Percentiles rank a stretch among this genome's conserved stretches.
Conservation (phyloP, 1,140 invertebrate genomes). For the Drosophila rufa region DNA sequence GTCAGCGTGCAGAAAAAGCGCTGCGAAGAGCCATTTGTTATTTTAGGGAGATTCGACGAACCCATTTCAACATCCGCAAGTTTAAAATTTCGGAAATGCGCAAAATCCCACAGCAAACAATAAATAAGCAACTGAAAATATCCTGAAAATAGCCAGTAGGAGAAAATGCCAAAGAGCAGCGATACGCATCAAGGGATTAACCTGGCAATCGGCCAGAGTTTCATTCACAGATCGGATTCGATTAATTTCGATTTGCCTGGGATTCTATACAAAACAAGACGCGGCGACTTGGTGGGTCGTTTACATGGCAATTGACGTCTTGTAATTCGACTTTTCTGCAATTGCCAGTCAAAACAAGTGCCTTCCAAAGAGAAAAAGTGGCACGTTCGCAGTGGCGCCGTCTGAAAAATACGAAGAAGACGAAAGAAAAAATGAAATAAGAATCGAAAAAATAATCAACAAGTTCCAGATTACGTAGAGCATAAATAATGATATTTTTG, state of each 20-base stretch:
- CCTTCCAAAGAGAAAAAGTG: not conserved
- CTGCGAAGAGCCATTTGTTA: conserved; percentile 24
- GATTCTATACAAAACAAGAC: not conserved
- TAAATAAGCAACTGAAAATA: not conserved
- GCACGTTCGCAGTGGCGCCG: conserved; percentile 19
- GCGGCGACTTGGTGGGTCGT: not conserved
- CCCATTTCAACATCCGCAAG: conserved; percentile 37
- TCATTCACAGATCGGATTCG: conserved; percentile 20
- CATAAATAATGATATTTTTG: no score
- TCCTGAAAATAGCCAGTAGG: conserved; percentile 44
- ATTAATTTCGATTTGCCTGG: conserved; percentile 4
- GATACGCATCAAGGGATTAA: conserved; percentile 41
- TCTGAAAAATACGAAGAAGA: not conserved
- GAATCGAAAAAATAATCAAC: not conserved
- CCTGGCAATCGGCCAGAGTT: conserved; percentile 33
- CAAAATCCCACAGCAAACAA: conserved; percentile 5
- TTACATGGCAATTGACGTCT: conserved; percentile 17
- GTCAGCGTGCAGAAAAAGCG: conserved; percentile 25
- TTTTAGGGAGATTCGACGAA: conserved; percentile 9
- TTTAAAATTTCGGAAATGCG: conserved; percentile 47
- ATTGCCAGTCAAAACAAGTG: conserved; percentile 19
- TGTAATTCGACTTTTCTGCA: conserved; percentile 23
- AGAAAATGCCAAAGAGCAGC: conserved; percentile 67
- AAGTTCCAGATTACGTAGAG: not conserved
- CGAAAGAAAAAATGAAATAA: not conserved